phyloP scores from a whole-genome alignment of 2,797 vertebrate species.

The Rhabdomys pumilio region DNA sequence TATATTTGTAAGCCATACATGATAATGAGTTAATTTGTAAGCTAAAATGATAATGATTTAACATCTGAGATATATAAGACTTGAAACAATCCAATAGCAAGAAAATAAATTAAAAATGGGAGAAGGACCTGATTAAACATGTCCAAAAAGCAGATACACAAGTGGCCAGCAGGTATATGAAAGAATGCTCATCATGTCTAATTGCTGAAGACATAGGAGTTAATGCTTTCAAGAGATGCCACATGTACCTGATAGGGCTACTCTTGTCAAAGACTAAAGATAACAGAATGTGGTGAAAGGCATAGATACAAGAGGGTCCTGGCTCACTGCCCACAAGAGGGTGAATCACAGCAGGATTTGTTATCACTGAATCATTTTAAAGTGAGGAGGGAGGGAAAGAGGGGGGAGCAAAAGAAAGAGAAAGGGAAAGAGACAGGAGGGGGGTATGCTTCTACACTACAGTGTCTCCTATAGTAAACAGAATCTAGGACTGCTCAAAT shows the following conservation, averaged over 20 bases:
- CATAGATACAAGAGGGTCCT: too few species aligned
- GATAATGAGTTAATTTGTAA: not conserved
- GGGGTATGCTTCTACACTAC: not conserved
- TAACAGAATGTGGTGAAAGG: not conserved
- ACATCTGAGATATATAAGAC: not conserved
- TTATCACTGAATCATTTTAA: not conserved
- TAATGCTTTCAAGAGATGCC: not conserved
- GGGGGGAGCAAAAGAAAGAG: not conserved
- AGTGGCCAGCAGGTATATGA: not conserved
- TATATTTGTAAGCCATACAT: not conserved
- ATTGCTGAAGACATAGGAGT: not conserved
- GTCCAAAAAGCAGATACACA: not conserved
- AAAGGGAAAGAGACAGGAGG: too few species aligned
- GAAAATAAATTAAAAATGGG: not conserved
- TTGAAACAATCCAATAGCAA: not conserved
- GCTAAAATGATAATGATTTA: too few species aligned
- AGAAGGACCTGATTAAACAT: not conserved
- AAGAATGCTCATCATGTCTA: not conserved
- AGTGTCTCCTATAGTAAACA: not conserved
- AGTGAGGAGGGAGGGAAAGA: accelerated
- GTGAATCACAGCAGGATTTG: not conserved
- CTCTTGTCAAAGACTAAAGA: not conserved
- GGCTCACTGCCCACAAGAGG: not conserved
- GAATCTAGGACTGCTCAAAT: not conserved
- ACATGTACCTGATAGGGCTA: too few species aligned